phyloP scores from a whole-genome alignment of 1,140 invertebrate species.

The Sitophilus oryzae region DNA sequence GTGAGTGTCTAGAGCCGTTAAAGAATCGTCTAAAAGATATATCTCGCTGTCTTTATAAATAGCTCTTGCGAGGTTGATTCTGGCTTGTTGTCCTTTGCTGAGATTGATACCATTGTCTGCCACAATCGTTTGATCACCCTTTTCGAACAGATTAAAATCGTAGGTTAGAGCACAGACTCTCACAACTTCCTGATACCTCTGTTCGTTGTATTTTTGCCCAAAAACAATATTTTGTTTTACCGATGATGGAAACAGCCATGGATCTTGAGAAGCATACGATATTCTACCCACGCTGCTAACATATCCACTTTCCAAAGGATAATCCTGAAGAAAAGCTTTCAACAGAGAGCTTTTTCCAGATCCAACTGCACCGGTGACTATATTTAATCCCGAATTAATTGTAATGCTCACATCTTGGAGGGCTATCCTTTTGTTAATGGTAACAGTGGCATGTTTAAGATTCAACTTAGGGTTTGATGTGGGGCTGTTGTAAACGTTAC shows the following conservation, averaged over 20 bases:
- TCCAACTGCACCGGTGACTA: conserved; percentile 72
- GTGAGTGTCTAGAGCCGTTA: conserved; percentile 60
- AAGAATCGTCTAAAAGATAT: conserved; percentile 71
- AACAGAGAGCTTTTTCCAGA: conserved; percentile 73
- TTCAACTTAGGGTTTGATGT: conserved; percentile 12
- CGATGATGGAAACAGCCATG: conserved; percentile 65
- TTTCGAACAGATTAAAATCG: conserved; percentile 63
- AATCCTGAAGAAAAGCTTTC: conserved; percentile 64
- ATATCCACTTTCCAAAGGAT: conserved; percentile 55
- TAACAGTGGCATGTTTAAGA: conserved; percentile 15
- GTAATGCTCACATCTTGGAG: conserved; percentile 55
- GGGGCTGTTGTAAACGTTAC: not conserved
- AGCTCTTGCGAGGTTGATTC: conserved; percentile 79
- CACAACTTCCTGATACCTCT: conserved; percentile 60
- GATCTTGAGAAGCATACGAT: conserved; percentile 72
- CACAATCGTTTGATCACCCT: conserved; percentile 72
- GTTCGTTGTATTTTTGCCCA: conserved; percentile 41
- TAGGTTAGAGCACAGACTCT: conserved; percentile 55
- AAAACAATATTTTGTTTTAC: conserved; percentile 61
- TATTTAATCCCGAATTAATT: conserved; percentile 55
- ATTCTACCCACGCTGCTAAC: conserved; percentile 61
- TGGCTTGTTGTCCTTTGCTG: conserved; percentile 82
- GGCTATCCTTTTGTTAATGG: conserved; percentile 42
- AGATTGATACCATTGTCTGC: conserved; percentile 73
- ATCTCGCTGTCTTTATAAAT: conserved; percentile 73